Evolutionary conservation across 2,113 vertebrate species (phyloP).

Genomic region (Gopherus flavomarginatus): DNA sequence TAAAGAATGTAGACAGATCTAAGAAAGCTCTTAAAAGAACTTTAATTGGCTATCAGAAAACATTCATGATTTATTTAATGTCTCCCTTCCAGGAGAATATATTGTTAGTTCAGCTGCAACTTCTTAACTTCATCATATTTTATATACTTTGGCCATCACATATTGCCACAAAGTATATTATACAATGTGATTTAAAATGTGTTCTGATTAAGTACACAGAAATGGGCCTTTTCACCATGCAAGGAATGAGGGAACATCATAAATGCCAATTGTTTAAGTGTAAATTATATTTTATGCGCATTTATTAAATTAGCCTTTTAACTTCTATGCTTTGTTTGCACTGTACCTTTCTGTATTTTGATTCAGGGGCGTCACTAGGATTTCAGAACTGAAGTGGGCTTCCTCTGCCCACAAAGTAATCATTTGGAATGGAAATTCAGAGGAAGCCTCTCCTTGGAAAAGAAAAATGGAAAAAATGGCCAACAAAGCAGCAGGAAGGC

Average conservation of each 20-base stretch:
- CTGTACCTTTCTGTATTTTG: constrained; percentile 33
- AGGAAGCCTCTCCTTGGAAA: neutral
- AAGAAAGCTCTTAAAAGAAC: constrained; percentile 67
- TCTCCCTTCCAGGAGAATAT: constrained; percentile 78
- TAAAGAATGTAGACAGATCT: constrained; percentile 63
- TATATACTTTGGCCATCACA: constrained; percentile 78
- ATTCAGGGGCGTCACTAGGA: constrained; percentile 8
- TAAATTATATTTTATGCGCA: constrained; percentile 53
- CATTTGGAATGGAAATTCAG: constrained; percentile 5
- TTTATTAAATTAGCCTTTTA: constrained; percentile 49
- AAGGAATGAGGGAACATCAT: constrained; percentile 64
- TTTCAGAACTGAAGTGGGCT: neutral
- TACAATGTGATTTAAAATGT: constrained; percentile 79
- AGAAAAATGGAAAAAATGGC: neutral
- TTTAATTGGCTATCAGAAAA: constrained; percentile 79
- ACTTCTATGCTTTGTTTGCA: constrained; percentile 62
- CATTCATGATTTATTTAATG: constrained; percentile 76
- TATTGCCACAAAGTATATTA: constrained; percentile 73
- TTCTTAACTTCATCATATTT: constrained; percentile 81
- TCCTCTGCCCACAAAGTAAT: neutral
- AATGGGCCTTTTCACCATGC: constrained; percentile 51
- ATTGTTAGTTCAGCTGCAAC: constrained; percentile 84
- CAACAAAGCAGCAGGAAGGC: neutral
- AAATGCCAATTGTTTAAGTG: constrained; percentile 65
- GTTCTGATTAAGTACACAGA: constrained; percentile 77